Percentiles rank a stretch among this genome's conserved stretches.
Evolutionary conservation across 1,140 invertebrate genomes (phyloP).

Genomic region (Drosophila seguyi): DNA sequence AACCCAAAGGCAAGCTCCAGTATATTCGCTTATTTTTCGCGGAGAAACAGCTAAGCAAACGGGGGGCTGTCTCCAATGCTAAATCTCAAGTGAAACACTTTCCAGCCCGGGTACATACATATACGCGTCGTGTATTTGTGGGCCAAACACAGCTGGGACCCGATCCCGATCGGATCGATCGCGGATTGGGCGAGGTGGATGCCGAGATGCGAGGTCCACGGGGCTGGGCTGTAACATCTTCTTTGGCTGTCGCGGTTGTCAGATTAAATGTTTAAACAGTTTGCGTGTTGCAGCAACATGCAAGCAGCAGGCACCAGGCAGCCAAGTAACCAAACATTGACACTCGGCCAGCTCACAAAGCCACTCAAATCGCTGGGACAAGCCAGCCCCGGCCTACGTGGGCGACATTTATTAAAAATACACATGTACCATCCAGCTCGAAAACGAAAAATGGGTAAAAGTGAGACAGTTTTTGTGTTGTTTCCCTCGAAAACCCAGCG

Average conservation of each 20-base stretch:
- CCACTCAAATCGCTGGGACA: slow-evolving; percentile 52
- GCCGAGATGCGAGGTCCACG: slow-evolving; percentile 5
- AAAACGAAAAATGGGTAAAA: slow-evolving; percentile 22
- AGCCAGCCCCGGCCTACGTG: slow-evolving; percentile 54
- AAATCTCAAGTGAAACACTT: slow-evolving; percentile 72
- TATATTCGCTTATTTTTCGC: slow-evolving; percentile 12
- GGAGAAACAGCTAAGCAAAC: slow-evolving; percentile 69
- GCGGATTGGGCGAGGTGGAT: slow-evolving; percentile 25
- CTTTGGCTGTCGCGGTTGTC: slow-evolving; percentile 48
- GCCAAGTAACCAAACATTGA: slow-evolving; percentile 66
- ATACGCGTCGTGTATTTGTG: slow-evolving; percentile 46
- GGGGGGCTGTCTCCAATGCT: slow-evolving; percentile 54
- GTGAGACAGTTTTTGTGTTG: slow-evolving; percentile 57
- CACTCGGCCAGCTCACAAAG: slow-evolving; percentile 40
- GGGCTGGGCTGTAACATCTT: slow-evolving; percentile 66
- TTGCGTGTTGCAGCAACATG: slow-evolving; percentile 73
- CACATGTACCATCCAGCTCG: neutral
- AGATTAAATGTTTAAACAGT: slow-evolving; percentile 82
- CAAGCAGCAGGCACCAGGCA: slow-evolving; percentile 20
- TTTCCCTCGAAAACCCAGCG: slow-evolving; percentile 65
- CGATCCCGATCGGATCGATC: slow-evolving; percentile 15
- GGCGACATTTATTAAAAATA: slow-evolving; percentile 66
- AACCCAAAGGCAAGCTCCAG: slow-evolving; percentile 52
- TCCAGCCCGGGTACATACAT: neutral
- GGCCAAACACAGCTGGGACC: slow-evolving; percentile 72